Evolutionary conservation across 2,113 vertebrate genomes (phyloP), one percentile per base, ranked within the genome.

Genomic region (Leiothrix lutea): DNA sequence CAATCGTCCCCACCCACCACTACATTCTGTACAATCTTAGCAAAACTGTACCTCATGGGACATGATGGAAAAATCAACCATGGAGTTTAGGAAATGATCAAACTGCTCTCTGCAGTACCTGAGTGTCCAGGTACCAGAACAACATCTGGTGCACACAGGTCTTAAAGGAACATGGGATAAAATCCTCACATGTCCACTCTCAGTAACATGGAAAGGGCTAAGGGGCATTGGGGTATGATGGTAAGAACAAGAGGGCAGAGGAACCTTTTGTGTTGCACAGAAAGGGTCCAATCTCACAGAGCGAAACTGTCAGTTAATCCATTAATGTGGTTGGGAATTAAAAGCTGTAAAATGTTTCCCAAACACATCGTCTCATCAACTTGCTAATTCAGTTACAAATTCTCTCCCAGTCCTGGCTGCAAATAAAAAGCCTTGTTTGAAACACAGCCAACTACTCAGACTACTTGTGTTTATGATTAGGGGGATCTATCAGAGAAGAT

Each of bases 311-410:
- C 40, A 67, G 56, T 77, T 78, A 80, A 93, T 88, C 67, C 18
- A 5, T 70, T 88, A 90, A 90, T 5, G 2, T 44, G 42, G 12
- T 4, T 51, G 29, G 56, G 42, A 88, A 92, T 74, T 50, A 73
- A 80, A 66, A 88, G 17, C 42, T 80, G 26, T 58, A 73, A 91
- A 88, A 83, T 67, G 35, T 51, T 95, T 94, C 58, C 35, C 36
- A 77, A 82, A 77, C 13, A 73, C 12, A 79, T 62, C 2, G 3
- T 35, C n/a, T 93, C 0, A 2, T 80, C 71, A 80, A 58, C 33
- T 90, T 88, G 78, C 50, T 92, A 82, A 86, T 90, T 95, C 40
- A 74, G 29, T 70, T 56, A 72, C 56, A 95, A 88, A 88, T 62
- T 78, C 72, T 88, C 36, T 85, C 67, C 61, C 91, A 95, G 3